Evolutionary conservation across 2,797 vertebrate genomes (phyloP).

Genomic region (Perodicticus potto): DNA sequence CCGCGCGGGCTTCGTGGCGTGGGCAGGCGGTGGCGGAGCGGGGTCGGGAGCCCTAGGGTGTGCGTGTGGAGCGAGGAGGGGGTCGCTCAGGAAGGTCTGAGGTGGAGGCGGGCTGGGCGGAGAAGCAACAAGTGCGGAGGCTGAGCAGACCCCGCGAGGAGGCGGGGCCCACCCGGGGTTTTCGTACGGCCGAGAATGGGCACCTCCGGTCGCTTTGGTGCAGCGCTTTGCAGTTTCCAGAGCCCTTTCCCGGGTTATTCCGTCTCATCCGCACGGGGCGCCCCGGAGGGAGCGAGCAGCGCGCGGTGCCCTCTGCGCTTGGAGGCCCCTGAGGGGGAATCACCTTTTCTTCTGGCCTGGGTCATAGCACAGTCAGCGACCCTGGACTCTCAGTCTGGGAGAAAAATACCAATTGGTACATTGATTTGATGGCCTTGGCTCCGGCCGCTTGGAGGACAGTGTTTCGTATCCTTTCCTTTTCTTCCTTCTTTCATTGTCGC

Average conservation of each 20-base stretch:
- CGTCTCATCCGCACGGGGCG: not conserved
- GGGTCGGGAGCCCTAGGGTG: not conserved
- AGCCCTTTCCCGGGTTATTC: not conserved
- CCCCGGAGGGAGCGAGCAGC: not conserved
- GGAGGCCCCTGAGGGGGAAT: not conserved
- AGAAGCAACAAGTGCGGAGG: slow-evolving; percentile 46
- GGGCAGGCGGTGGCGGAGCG: not conserved
- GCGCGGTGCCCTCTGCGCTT: not conserved
- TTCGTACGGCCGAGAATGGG: not conserved
- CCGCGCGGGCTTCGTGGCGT: not conserved
- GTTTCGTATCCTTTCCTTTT: not conserved
- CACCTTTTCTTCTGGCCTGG: not conserved
- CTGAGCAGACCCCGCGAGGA: not conserved
- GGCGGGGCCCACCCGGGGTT: not conserved
- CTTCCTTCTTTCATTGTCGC: fast-evolving
- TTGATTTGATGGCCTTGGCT: not conserved
- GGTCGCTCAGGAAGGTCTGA: not conserved
- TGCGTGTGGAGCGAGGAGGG: not conserved
- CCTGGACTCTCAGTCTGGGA: not conserved
- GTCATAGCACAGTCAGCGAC: not conserved
- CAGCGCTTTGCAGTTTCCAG: not conserved
- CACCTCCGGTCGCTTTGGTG: not conserved
- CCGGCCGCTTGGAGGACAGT: not conserved
- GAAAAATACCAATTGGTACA: not conserved
- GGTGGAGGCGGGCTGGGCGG: not conserved